These are phyloP conservation scores for Sphaerophoria taeniata DNA, from an alignment of 2,888 invertebrate species.

Conservation along the genomic window DNA sequence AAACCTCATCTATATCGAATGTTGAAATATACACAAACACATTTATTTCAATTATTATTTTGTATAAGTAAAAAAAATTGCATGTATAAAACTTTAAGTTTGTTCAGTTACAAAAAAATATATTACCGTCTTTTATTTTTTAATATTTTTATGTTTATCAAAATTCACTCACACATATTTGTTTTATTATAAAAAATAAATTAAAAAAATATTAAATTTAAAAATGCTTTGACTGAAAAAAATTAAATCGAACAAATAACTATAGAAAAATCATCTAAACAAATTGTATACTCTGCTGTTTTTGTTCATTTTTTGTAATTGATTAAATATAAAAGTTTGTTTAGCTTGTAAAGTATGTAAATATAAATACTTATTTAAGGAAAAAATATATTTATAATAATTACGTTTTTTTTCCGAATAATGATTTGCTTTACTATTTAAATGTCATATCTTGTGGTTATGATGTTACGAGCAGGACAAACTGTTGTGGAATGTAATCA, in stretches of 20 bases:
- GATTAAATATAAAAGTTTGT: conserved; percentile 65
- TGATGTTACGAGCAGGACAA: conserved; percentile 52
- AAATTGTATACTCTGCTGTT: conserved; percentile 34
- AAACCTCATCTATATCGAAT: conserved; percentile 20
- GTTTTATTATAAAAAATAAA: conserved; percentile 33
- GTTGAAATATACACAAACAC: conserved; percentile 62
- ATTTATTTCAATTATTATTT: conserved; percentile 50
- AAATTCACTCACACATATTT: conserved; percentile 53
- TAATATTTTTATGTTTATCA: not conserved
- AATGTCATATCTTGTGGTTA: conserved; percentile 14
- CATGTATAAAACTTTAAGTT: conserved; percentile 61
- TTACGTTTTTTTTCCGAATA: conserved; percentile 57
- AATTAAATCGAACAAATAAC: conserved; percentile 31
- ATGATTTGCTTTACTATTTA: conserved; percentile 58
- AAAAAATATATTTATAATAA: conserved; percentile 40
- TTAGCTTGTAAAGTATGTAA: conserved; percentile 59
- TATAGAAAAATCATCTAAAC: conserved; percentile 5
- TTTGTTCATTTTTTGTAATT: conserved; percentile 25
- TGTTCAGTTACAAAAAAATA: conserved; percentile 62
- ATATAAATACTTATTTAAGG: conserved; percentile 71
- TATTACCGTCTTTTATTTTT: conserved; percentile 31
- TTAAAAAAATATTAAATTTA: conserved; percentile 43
- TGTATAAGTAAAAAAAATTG: conserved; percentile 44
- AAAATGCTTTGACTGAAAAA: conserved; percentile 28
- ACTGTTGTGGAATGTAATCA: conserved; percentile 67